Evolutionary conservation across 1,140 invertebrate species (phyloP), one percentile per base, ranked within the genome.

Genomic region (Trichogramma pretiosum): DNA sequence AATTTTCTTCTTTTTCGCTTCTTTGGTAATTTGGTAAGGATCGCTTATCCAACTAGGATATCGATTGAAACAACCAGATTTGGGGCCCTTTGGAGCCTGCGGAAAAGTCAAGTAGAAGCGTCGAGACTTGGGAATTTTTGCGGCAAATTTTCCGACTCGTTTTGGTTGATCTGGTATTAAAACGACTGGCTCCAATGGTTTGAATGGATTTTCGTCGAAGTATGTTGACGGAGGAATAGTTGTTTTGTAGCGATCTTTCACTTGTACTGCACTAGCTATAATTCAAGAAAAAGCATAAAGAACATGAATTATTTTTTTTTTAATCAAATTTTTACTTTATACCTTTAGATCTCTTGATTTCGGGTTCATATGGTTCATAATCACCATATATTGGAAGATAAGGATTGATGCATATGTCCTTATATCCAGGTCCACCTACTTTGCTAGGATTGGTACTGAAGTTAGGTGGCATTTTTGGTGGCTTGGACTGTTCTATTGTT

Each of bases 61-160:
- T 54, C 60, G 62, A 39, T 37, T 32, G 36, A 68, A 67, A 37
- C 65, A 64, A 18, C 66, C 66, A 8, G 56, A 57, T 26, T 63
- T 56, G 41, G 51, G 59, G 41, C 65, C 65, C 3, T 54, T 58
- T 0, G 56, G 50, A 42, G 61, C 48, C 42, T 62, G 60, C 8
- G 67, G 64, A 14, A 64, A 67, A 5, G 56, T 52, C 10, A 63
- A 33, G 26, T 59, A 56, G 49, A 68, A 57, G 14, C 32, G 35
- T 16, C 28, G 37, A n/a, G n/a, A n/a, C n/a, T n/a, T n/a, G n/a
- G n/a, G n/a, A n/a, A n/a, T n/a, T n/a, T n/a, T n/a, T n/a, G n/a
- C n/a, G n/a, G 2, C 14, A 3, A 17, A 4, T n/a, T 10, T 17
- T 35, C 19, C 3, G 34, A 21, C 13, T 11, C 14, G 8, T 34